phyloP scores from a whole-genome alignment of 2,113 vertebrate genomes.

The Kryptolebias marmoratus region DNA sequence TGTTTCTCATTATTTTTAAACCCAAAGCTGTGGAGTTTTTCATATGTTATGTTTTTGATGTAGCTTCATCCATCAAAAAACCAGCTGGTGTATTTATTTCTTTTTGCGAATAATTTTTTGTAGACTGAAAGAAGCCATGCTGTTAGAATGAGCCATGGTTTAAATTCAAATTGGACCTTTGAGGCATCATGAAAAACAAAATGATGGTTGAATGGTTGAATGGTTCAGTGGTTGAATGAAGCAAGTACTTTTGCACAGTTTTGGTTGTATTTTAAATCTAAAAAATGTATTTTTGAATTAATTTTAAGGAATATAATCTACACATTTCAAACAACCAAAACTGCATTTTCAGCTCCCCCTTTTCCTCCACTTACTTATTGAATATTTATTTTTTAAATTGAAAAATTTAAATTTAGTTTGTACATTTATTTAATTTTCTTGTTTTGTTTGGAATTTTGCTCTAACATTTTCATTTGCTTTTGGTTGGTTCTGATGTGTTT shows the following conservation, averaged over 20 bases:
- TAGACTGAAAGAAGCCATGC: not conserved
- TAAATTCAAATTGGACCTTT: too few relatives aligned
- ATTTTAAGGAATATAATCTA: too few relatives aligned
- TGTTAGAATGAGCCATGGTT: too few relatives aligned
- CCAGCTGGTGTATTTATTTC: not conserved
- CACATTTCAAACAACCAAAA: constrained; percentile 3
- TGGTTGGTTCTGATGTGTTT: constrained; percentile 87
- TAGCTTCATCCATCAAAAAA: not conserved
- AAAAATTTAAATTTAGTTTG: not conserved
- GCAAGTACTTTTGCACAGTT: too few relatives aligned
- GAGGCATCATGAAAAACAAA: too few relatives aligned
- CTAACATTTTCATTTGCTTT: constrained; percentile 87
- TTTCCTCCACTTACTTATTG: constrained; percentile 52
- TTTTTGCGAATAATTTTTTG: not conserved
- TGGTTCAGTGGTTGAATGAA: too few relatives aligned
- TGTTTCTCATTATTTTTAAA: constrained; percentile 25
- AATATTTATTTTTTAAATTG: constrained; percentile 18
- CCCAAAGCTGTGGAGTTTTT: constrained; percentile 59
- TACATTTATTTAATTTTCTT: constrained; percentile 34
- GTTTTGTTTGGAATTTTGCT: constrained; percentile 79
- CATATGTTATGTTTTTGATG: constrained; percentile 41
- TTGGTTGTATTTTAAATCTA: too few relatives aligned
- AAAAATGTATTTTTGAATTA: too few relatives aligned
- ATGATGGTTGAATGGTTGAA: too few relatives aligned
- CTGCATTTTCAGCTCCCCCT: constrained; percentile 35